Evolutionary conservation across 2,888 invertebrate genomes (phyloP), one percentile per base, ranked within the genome.

Genomic region (Athalia cordata): DNA sequence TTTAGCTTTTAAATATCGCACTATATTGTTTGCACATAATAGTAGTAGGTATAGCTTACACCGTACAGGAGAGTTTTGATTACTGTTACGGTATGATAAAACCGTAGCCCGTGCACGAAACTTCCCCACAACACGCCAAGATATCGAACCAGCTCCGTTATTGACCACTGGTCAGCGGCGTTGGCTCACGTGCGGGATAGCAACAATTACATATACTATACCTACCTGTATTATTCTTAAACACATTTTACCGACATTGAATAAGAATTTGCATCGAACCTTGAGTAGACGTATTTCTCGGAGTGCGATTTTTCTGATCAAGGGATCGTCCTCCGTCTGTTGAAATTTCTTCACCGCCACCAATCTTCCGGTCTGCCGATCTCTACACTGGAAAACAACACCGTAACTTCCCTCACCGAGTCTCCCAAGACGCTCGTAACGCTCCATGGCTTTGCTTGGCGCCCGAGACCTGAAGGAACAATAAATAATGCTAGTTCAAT

Each of bases 321-420:
- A 94, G 7, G 98, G 98, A 91, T 99, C 99, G 88, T 98, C 98
- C 90, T 99, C 98, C 79, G 97, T 97, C 91, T 99, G 98, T 9
- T 98, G 96, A 90, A 99, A 99, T 91, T 98, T 97, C 91, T 99
- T 99, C 81, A 99, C 97, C 62, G 99, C 99, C 62, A 99, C 98
- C 79, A 98, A 92, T 88, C 97, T 96, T 15, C 98, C 97, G 1
- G 96, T 97, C 87, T 99, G 98, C 80, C 97, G 93, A 91, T 98
- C 98, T 78, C 97, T 94, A 90, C 99, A 99, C 90, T 98, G 98
- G 92, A 98, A 98, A 82, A 99, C 99, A 86, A 98, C 95, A 11
- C 98, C 98, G 91, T 98, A 98, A 85, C 97, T 97, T 77, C 98
- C 99, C 92, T 99, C 98, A 82, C 99, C 99, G 74, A 99, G 93